Conservation (phyloP, 2,888 invertebrate genomes). For the Hetaerina titia region DNA sequence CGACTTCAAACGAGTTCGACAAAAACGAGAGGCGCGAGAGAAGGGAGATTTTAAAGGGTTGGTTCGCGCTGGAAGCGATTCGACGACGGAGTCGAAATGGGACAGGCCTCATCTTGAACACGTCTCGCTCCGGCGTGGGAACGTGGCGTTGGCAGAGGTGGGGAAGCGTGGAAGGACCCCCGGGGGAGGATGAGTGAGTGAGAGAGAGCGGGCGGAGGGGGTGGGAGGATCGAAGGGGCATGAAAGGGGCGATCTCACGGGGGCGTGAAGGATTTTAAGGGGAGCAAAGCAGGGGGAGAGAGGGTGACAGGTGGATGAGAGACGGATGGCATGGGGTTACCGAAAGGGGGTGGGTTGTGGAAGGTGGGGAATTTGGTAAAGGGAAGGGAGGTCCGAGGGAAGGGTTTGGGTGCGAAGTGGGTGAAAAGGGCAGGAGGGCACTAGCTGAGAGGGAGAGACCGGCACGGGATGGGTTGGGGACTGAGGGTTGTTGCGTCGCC, state of each 20-base stretch:
- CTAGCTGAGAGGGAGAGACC: neutral
- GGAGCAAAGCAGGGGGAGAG: neutral
- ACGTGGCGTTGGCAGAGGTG: neutral
- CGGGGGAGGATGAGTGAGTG: neutral
- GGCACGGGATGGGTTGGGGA: neutral
- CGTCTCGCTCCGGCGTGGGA: neutral
- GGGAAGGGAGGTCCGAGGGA: neutral
- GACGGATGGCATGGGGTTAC: neutral
- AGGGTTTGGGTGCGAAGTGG: neutral
- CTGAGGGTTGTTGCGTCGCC: neutral
- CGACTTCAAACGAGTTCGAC: too few relatives aligned
- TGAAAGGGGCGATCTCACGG: neutral
- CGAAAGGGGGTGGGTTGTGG: slow-evolving; percentile 18
- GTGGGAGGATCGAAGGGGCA: neutral
- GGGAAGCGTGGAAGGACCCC: neutral
- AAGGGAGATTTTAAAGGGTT: too few relatives aligned
- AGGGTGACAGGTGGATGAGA: slow-evolving; percentile 23
- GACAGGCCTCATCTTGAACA: neutral
- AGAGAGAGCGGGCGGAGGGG: neutral
- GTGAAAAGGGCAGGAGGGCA: neutral
- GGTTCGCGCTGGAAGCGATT: too few relatives aligned
- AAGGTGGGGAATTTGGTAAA: neutral
- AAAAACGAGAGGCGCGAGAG: too few relatives aligned
- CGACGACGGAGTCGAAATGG: too few relatives aligned
- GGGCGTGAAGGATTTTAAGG: too few relatives aligned